These are phyloP conservation scores for Adelosebastes latens DNA, from an alignment of 2,797 vertebrate genomes.

Conservation along the genomic window DNA sequence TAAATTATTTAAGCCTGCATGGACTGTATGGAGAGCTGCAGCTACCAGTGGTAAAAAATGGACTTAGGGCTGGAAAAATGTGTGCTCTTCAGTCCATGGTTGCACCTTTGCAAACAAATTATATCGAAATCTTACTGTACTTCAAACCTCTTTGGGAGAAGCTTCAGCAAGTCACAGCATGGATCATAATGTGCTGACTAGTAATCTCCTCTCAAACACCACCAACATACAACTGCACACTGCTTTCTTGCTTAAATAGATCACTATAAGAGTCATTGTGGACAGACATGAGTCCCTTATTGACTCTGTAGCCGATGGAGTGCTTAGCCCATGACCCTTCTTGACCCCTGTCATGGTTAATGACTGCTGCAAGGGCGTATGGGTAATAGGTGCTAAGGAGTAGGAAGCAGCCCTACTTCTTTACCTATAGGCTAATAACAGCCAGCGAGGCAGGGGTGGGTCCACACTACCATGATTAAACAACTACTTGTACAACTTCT, in stretches of 20 bases:
- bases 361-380: slow-evolving; percentile 68
- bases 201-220: slow-evolving; percentile 31
- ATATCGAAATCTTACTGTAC: neutral
- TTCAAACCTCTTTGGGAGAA: slow-evolving; percentile 7
- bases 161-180: slow-evolving; percentile 34
- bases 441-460: neutral
- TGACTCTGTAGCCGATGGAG: slow-evolving; percentile 80
- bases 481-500: slow-evolving; percentile 26
- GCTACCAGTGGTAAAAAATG: slow-evolving; percentile 35
- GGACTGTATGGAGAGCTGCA: slow-evolving; percentile 56
- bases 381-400: slow-evolving; percentile 51
- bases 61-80: slow-evolving; percentile 26
- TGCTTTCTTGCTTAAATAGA: slow-evolving; percentile 53
- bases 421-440: slow-evolving; percentile 33
- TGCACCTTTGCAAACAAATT: slow-evolving; percentile 17
- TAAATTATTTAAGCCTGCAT: slow-evolving; percentile 72
- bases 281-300: slow-evolving; percentile 80
- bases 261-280: slow-evolving; percentile 66
- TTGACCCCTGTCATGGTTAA: slow-evolving; percentile 85
- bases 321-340: slow-evolving; percentile 79
- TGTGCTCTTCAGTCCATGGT: slow-evolving; percentile 3
- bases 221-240: slow-evolving; percentile 38
- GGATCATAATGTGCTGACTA: slow-evolving; percentile 49
- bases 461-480: slow-evolving; percentile 17
- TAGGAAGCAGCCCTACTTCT: slow-evolving; percentile 35